Conservation (phyloP, 2,888 invertebrate genomes). For the Meteorus colon region DNA sequence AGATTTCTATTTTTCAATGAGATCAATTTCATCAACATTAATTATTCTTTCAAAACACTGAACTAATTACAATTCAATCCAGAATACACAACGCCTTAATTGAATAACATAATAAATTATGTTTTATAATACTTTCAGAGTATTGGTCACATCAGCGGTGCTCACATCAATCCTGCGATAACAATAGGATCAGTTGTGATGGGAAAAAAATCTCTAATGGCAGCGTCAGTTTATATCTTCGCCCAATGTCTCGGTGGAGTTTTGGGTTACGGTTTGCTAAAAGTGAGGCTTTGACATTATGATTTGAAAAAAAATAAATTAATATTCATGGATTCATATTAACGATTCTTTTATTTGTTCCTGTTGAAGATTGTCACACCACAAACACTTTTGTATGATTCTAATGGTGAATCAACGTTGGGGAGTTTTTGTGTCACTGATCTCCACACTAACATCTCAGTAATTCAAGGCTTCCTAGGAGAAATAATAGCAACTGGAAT, state of each 20-base stretch:
- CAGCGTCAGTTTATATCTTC: constrained; percentile 78
- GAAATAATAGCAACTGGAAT: constrained; percentile 80
- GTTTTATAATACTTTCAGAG: constrained; percentile 73
- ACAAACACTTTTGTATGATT: constrained; percentile 46
- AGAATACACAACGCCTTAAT: neutral
- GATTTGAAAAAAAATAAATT: neutral
- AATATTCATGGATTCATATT: constrained; percentile 3
- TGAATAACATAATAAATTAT: neutral
- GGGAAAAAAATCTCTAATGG: constrained; percentile 75
- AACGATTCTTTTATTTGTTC: neutral
- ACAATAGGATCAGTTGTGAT: constrained; percentile 80
- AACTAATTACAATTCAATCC: too few species aligned
- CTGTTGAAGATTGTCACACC: constrained; percentile 67
- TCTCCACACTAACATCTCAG: constrained; percentile 51
- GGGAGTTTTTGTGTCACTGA: constrained; percentile 58
- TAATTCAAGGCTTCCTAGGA: constrained; percentile 76
- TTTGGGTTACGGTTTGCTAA: constrained; percentile 82
- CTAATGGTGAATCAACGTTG: neutral
- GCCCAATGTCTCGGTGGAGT: constrained; percentile 81
- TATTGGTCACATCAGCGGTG: constrained; percentile 86
- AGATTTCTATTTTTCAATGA: too few species aligned
- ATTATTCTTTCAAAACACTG: too few species aligned
- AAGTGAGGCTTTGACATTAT: constrained; percentile 67
- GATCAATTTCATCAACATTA: too few species aligned
- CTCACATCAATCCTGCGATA: constrained; percentile 86